Conservation (phyloP, 2,888 invertebrate species). For the Melanophora roralis region DNA sequence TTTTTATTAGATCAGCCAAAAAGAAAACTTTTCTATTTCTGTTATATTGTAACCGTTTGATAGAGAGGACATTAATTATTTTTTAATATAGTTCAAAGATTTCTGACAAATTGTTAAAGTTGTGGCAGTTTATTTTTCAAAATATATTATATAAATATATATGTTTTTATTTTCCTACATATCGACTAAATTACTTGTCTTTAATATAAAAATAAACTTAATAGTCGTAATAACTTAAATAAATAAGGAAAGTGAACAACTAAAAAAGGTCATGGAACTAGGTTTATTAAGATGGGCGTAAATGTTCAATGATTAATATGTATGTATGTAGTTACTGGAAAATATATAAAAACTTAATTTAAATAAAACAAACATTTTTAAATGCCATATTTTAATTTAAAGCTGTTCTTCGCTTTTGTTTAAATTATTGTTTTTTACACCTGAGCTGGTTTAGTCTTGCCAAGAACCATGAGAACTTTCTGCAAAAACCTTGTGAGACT, state of each 20-base stretch:
- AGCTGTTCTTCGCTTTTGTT: constrained; percentile 28
- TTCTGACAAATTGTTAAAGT: neutral
- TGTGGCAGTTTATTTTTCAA: constrained; percentile 38
- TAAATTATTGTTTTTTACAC: constrained; percentile 78
- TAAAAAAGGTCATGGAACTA: constrained; percentile 17
- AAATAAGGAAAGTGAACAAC: neutral
- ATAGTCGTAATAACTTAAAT: neutral
- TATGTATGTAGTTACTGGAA: no score
- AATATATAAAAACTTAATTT: constrained; percentile 22
- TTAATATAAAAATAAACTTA: constrained; percentile 1
- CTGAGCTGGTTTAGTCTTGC: constrained; percentile 84
- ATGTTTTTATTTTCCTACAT: neutral
- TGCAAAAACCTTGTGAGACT: constrained; percentile 82
- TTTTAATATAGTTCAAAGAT: no score
- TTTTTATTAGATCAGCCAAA: no score
- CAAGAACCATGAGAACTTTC: constrained; percentile 85
- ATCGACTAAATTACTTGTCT: constrained; percentile 1
- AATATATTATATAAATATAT: neutral
- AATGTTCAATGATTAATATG: no score
- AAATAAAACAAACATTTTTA: constrained; percentile 51
- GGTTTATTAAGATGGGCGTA: no score
- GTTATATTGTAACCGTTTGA: neutral
- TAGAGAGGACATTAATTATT: neutral
- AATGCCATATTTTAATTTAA: constrained; percentile 56
- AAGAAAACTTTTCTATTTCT: no score